Percentiles rank a stretch among this genome's conserved stretches.
Evolutionary conservation across 2,113 vertebrate genomes (phyloP).

Genomic region (Dipodomys spectabilis): DNA sequence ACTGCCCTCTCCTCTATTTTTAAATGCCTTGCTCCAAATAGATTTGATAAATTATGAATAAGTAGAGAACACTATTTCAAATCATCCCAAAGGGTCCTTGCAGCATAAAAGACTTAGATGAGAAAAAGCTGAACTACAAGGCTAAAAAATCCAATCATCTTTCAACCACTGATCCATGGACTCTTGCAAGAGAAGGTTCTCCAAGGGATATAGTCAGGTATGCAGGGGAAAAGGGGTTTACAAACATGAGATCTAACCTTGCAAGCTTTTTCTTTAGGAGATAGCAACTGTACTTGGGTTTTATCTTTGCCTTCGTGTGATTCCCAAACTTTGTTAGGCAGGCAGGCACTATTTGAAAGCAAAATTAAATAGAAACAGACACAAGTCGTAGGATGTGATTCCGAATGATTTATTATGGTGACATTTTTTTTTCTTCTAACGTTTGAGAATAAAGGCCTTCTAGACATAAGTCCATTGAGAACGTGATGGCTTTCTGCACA

Average conservation of each 20-base stretch:
- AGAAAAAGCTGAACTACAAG: conserved; percentile 16
- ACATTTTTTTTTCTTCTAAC: conserved; percentile 25
- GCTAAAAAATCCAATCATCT: conserved; percentile 38
- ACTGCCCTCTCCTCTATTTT: not conserved
- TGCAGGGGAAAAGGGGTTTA: not conserved
- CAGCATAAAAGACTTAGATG: conserved; percentile 7
- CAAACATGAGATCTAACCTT: conserved; percentile 23
- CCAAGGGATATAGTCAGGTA: not conserved
- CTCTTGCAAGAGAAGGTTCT: conserved; percentile 4
- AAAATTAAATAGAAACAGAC: not conserved
- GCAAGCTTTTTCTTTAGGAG: not conserved
- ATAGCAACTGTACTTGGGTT: not conserved
- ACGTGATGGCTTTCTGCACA: not conserved
- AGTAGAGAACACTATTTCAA: conserved; percentile 46
- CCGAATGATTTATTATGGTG: not conserved
- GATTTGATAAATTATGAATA: conserved; percentile 67
- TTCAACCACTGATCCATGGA: not conserved
- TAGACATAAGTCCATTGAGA: not conserved
- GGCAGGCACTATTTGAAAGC: not conserved
- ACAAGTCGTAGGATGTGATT: not conserved
- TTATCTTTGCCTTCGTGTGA: not conserved
- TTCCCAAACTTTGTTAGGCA: conserved; percentile 17
- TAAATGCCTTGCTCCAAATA: conserved; percentile 30
- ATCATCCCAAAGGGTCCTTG: conserved; percentile 9
- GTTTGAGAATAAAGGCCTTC: conserved; percentile 24